Evolutionary conservation across 2,797 vertebrate genomes (phyloP).

Genomic region (Gallirallus australis): DNA sequence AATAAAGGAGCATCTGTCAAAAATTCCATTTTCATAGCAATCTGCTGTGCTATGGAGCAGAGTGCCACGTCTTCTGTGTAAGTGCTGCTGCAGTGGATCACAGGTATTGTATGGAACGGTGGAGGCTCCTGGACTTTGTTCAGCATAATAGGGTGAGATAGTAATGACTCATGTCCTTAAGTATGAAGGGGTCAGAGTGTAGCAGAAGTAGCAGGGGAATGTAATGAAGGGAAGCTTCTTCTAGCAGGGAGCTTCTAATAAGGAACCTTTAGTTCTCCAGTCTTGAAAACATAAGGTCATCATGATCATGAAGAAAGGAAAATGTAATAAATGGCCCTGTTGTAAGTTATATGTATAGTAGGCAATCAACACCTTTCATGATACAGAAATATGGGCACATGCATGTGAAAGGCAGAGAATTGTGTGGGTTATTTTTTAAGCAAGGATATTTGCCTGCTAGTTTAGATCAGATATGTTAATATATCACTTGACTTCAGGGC

Average conservation of each 20-base stretch:
- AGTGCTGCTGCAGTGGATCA: neutral
- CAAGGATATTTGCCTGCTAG: rapidly evolving
- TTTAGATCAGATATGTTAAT: neutral
- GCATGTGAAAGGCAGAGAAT: neutral
- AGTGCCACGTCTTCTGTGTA: rapidly evolving
- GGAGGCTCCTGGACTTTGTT: neutral
- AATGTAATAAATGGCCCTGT: neutral
- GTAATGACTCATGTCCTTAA: no score
- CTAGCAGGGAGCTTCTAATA: neutral
- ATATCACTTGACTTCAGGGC: neutral
- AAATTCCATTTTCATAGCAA: neutral
- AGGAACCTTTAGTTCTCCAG: neutral
- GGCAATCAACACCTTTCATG: neutral
- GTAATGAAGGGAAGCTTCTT: neutral
- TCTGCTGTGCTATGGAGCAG: neutral
- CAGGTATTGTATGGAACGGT: no score
- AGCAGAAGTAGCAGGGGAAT: neutral
- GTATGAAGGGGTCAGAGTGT: neutral
- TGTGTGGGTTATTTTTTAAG: rapidly evolving
- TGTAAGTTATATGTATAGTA: neutral
- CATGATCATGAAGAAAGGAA: neutral
- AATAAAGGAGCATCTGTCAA: neutral
- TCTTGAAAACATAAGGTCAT: neutral
- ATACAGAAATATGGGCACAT: neutral
- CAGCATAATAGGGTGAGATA: rapidly evolving